Percentiles rank a stretch among this genome's conserved stretches.
phyloP scores from a whole-genome alignment of 2,888 invertebrate species.

The Melanophora roralis region DNA sequence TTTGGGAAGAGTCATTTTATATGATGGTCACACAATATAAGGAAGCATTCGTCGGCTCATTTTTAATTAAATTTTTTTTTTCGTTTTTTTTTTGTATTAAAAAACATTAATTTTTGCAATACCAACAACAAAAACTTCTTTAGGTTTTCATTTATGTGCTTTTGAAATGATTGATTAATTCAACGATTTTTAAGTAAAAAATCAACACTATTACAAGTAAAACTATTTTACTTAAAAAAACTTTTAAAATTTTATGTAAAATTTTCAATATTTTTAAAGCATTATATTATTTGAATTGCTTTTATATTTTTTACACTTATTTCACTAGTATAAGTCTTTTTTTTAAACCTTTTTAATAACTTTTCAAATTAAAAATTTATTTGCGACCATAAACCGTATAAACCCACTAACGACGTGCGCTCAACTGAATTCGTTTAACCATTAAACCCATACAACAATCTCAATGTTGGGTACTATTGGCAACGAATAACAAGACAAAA shows the following conservation, averaged over 20 bases:
- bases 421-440: conserved; percentile 64
- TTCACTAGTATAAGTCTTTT: not conserved
- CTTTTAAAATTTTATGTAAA: no score
- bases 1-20: conserved; percentile 23
- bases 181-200: conserved; percentile 7
- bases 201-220: no score
- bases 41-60: conserved; percentile 14
- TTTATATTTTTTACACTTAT: conserved; percentile 14
- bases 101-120: conserved; percentile 1
- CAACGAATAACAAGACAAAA: conserved; percentile 54
- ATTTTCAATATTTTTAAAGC: no score
- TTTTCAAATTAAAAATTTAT: conserved; percentile 15
- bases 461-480: conserved; percentile 57
- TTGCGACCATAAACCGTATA: conserved; percentile 42
- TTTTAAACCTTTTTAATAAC: not conserved
- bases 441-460: conserved; percentile 60
- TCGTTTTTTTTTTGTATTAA: conserved; percentile 10
- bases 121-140: conserved; percentile 4
- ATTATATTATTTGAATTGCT: no score
- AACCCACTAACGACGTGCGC: conserved; percentile 64
- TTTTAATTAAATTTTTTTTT: conserved; percentile 22
- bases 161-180: conserved; percentile 39
- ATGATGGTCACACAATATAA: no score
- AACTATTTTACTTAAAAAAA: no score
- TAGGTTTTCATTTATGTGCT: conserved; percentile 1